phyloP scores from a whole-genome alignment of 1,140 invertebrate species.

The Pogonomyrmex barbatus region DNA sequence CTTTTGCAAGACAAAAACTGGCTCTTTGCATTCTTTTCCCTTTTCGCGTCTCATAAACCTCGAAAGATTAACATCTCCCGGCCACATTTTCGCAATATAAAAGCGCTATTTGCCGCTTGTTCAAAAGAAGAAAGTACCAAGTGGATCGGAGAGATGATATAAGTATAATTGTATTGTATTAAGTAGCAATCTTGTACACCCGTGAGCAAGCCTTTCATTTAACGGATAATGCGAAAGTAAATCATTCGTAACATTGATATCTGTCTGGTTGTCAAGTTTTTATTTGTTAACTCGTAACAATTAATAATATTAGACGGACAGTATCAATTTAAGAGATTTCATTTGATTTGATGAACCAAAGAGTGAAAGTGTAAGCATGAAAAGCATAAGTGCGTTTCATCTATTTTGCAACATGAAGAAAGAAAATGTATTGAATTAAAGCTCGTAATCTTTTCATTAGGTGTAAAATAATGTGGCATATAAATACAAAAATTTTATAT shows the following conservation, averaged over 20 bases:
- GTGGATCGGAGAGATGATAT: conserved; percentile 21
- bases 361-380: conserved; percentile 1
- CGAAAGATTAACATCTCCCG: conserved; percentile 20
- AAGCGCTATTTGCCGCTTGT: not conserved
- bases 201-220: conserved; percentile 32
- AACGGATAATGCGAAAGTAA: conserved; percentile 37
- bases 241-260: conserved; percentile 1
- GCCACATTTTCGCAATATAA: not conserved
- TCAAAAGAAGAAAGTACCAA: conserved; percentile 41
- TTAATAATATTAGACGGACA: conserved; percentile 24
- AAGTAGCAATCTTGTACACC: conserved; percentile 17
- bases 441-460: not conserved
- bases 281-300: not conserved
- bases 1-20: not conserved
- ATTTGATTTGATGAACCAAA: not conserved
- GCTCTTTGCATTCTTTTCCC: not conserved
- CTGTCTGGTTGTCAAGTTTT: not conserved
- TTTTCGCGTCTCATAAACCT: not conserved
- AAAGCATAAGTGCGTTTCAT: not conserved
- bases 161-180: conserved; percentile 30
- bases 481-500: not conserved
- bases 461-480: not conserved
- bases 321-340: conserved; percentile 6
- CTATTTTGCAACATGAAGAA: not conserved
- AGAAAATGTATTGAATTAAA: conserved; percentile 19